These are phyloP conservation scores for Planococcus citri DNA, from an alignment of 1,140 invertebrate species.

Conservation along the genomic window DNA sequence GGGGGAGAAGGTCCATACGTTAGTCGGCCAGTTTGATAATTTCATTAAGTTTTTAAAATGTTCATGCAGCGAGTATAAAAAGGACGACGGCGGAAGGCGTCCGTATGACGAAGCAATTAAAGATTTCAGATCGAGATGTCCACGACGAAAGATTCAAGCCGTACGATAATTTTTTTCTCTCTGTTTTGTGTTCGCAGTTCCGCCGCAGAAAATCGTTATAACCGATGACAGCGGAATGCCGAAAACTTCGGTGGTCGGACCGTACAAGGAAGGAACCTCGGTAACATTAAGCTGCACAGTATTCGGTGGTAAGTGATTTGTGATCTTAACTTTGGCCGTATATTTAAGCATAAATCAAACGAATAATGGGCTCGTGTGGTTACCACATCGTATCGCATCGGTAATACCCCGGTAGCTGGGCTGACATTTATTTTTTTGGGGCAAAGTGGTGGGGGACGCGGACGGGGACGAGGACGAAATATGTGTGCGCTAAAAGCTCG, in stretches of 20 bases:
- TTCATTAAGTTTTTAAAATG: too few species aligned
- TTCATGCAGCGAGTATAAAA: too few species aligned
- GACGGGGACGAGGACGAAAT: too few species aligned
- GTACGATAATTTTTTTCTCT: neutral
- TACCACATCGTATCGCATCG: neutral
- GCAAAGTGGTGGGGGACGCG: too few species aligned
- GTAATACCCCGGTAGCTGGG: neutral
- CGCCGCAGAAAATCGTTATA: constrained; percentile 10
- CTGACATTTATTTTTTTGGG: too few species aligned
- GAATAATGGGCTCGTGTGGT: neutral
- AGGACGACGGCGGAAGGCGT: too few species aligned
- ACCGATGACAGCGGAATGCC: neutral
- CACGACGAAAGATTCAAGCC: neutral
- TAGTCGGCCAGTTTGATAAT: too few species aligned
- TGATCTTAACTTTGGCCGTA: neutral
- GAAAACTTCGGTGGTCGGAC: constrained; percentile 17
- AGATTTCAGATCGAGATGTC: neutral
- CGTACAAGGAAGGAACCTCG: constrained; percentile 24
- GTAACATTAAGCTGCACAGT: constrained; percentile 22
- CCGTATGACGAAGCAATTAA: neutral
- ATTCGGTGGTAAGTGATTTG: constrained; percentile 22
- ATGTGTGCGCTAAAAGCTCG: too few species aligned
- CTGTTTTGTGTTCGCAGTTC: neutral
- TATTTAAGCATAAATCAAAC: neutral
- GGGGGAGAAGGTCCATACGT: too few species aligned